Base-by-base conservation (phyloP, 2,888 invertebrate species). In the Ashinkailepas kermadecensis region DNA sequence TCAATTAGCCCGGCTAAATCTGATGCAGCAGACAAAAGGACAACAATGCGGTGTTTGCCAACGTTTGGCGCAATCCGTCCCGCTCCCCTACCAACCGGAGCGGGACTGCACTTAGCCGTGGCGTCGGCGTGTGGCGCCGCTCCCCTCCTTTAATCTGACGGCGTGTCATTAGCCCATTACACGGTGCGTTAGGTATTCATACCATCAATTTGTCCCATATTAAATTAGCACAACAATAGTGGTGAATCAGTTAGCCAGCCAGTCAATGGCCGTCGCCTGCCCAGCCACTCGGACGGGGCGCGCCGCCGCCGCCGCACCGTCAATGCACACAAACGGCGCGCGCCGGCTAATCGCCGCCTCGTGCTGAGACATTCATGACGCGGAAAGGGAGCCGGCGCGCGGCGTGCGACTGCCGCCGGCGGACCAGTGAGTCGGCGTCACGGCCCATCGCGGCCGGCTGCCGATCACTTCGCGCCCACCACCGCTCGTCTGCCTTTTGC, bases 141-240 rank as follows among this genome's bases (percentile, higher is more conserved):
- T 74, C 74, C 74, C 74, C 74, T 15, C 0, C 70, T 15, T 18
- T 74, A 74, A 78, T 78, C 58, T 23, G 78, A 23, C 58, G 58
- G 56, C 58, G 78, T 78, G 78, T 78, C 78, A 23, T 58, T 78
- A 78, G 25, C 57, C 78, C 39, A 78, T 78, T 78, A 78, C 78
- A 78, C 78, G 78, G 23, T 78, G n/a, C 78, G 78, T 78, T 78
- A 78, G 58, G 57, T 58, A 78, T 78, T 78, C 78, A 78, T 78
- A 78, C 57, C 78, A 78, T 74, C 74, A 74, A 74, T 74, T 74
- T 74, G 74, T 54, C 74, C 54, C 74, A 74, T 74, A 74, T 74
- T 74, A 74, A 74, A 74, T 74, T 74, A 74, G 74, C 74, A 74
- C 74, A 74, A 74, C 74, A 74, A 74, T 74, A 54, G 54, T 18